phyloP scores from a whole-genome alignment of 2,797 vertebrate genomes.

The Sciaenops ocellatus region DNA sequence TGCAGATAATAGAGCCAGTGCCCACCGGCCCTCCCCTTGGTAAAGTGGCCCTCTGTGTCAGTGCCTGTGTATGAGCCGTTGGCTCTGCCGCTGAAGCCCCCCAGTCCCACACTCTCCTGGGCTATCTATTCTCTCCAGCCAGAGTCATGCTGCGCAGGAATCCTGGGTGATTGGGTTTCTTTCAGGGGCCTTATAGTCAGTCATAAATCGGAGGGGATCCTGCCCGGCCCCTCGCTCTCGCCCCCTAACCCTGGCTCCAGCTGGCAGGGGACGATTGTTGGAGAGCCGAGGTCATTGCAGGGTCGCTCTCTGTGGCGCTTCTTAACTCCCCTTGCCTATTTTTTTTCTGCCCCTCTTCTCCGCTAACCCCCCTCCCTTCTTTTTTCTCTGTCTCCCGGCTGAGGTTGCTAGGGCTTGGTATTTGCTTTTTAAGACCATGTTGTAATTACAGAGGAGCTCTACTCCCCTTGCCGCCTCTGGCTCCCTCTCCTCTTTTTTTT shows the following conservation, averaged over 20 bases:
- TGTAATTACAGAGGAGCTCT: conserved; percentile 90
- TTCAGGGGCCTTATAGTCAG: conserved; percentile 87
- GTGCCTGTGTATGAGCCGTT: conserved; percentile 71
- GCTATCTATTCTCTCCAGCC: conserved; percentile 84
- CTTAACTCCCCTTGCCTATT: conserved; percentile 84
- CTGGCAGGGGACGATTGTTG: conserved; percentile 88
- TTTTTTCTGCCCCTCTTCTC: conserved; percentile 69
- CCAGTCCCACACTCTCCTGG: conserved; percentile 80
- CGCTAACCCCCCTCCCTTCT: conserved; percentile 33
- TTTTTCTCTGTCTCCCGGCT: conserved; percentile 74
- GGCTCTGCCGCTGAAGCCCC: conserved; percentile 66
- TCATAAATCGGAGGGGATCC: conserved; percentile 87
- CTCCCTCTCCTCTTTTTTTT: conserved; percentile 76
- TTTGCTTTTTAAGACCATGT: conserved; percentile 88
- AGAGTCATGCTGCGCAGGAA: conserved; percentile 90
- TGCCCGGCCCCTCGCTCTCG: conserved; percentile 82
- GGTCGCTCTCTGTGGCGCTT: conserved; percentile 88
- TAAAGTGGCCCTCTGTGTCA: conserved; percentile 81
- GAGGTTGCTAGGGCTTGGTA: conserved; percentile 92
- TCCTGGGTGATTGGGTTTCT: conserved; percentile 91
- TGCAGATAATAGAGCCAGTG: conserved; percentile 77
- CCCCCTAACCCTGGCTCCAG: conserved; percentile 88
- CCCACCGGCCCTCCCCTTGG: conserved; percentile 76
- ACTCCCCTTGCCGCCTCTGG: conserved; percentile 78
- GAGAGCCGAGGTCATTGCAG: conserved; percentile 84